These are phyloP conservation scores for Irena cyanogastra DNA, from an alignment of 2,113 vertebrate genomes.

Conservation along the genomic window DNA sequence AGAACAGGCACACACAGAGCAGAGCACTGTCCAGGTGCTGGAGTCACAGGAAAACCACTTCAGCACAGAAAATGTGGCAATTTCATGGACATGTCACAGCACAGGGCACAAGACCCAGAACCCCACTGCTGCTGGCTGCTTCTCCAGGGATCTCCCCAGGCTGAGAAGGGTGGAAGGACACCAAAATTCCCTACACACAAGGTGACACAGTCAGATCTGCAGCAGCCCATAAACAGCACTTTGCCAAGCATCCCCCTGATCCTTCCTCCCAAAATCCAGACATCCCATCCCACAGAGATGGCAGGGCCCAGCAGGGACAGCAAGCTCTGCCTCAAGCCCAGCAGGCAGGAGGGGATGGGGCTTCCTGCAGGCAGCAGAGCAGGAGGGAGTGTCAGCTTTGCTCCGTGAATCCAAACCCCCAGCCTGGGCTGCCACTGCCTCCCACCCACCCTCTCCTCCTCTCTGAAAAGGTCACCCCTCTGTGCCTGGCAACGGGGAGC, in stretches of 20 bases:
- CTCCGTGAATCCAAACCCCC: not conserved
- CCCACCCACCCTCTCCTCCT: not conserved
- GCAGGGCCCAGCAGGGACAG: not conserved
- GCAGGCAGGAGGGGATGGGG: not conserved
- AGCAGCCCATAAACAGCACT: not conserved
- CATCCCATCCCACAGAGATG: not conserved
- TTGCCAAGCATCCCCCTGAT: not conserved
- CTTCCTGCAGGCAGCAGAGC: not conserved
- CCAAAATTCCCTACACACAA: not conserved
- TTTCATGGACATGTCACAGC: not conserved
- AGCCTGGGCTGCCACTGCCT: not conserved
- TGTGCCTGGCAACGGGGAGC: not conserved
- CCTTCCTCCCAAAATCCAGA: not conserved
- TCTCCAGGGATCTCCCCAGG: not conserved
- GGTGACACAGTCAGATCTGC: not conserved
- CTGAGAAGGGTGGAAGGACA: not conserved
- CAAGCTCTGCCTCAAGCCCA: not conserved
- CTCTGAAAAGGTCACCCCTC: not conserved
- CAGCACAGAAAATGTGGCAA: not conserved
- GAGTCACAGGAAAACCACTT: not conserved
- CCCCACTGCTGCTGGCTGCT: not conserved
- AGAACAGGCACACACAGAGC: not conserved
- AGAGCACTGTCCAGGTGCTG: not conserved
- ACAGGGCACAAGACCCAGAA: not conserved
- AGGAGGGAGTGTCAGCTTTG: accelerated